A percentile compares a stretch with the other conserved stretches of the same genome.
Evolutionary conservation across 2,113 vertebrate genomes (phyloP).

Genomic region (Tachycineta bicolor): DNA sequence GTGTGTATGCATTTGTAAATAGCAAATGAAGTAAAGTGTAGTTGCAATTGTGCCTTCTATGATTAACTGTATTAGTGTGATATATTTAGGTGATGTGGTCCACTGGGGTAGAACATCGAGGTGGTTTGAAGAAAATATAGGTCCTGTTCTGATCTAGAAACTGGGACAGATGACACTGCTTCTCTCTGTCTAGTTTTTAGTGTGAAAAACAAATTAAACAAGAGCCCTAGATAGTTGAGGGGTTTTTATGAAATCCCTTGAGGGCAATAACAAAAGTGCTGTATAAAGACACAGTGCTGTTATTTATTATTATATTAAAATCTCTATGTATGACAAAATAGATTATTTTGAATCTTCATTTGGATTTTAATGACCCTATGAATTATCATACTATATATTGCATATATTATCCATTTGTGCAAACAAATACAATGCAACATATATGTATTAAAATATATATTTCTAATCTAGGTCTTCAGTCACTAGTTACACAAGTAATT

Average conservation of each 20-base stretch:
- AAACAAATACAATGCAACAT: background rate
- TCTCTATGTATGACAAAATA: background rate
- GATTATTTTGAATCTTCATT: background rate
- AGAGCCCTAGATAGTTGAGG: background rate
- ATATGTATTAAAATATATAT: background rate
- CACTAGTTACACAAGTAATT: background rate
- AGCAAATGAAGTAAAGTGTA: background rate
- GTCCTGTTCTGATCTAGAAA: background rate
- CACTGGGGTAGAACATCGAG: background rate
- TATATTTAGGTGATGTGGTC: background rate
- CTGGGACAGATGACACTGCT: background rate
- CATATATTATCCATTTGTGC: background rate
- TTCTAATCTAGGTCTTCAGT: background rate
- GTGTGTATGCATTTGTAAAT: background rate
- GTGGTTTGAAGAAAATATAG: background rate
- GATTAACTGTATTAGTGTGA: background rate
- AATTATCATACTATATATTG: background rate
- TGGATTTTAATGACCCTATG: background rate
- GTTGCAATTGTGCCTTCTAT: background rate
- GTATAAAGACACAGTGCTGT: background rate
- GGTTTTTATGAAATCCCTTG: background rate
- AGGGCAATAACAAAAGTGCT: background rate
- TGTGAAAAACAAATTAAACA: background rate
- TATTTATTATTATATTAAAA: background rate
- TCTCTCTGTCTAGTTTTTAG: background rate